Conservation (phyloP, 2,888 invertebrate species). For the Xestoiulus laeticollis region DNA sequence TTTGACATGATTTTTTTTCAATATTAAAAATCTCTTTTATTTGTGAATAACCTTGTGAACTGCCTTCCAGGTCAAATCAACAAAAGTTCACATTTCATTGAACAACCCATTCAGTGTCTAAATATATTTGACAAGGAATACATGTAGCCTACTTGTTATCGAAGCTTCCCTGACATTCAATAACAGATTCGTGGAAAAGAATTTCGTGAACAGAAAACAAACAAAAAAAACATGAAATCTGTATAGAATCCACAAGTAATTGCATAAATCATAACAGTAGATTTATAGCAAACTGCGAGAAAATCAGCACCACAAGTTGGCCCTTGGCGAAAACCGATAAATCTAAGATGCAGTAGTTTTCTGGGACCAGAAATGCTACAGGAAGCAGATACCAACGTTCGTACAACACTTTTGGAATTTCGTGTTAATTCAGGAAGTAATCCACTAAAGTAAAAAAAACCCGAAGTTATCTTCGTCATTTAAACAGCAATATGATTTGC, state of each 20-base stretch:
- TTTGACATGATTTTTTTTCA: too few species aligned
- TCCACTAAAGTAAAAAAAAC: not conserved
- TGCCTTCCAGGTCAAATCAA: too few species aligned
- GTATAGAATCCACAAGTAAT: not conserved
- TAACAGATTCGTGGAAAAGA: too few species aligned
- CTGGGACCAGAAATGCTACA: not conserved
- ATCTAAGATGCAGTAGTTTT: not conserved
- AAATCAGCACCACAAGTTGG: not conserved
- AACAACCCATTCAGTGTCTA: too few species aligned
- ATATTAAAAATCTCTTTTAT: too few species aligned
- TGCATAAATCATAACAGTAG: not conserved
- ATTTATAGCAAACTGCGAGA: not conserved
- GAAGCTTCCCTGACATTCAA: too few species aligned
- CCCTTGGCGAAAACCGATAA: not conserved
- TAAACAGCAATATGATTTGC: too few species aligned
- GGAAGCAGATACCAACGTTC: not conserved
- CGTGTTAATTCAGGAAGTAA: slow-evolving; percentile 1
- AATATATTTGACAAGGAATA: too few species aligned
- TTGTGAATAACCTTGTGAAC: too few species aligned
- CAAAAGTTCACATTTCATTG: too few species aligned
- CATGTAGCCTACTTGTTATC: too few species aligned
- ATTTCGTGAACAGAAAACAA: too few species aligned
- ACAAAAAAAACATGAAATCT: not conserved
- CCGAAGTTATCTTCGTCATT: not conserved
- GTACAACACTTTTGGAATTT: not conserved